phyloP scores from a whole-genome alignment of 1,140 invertebrate species.

The Eciton burchellii region DNA sequence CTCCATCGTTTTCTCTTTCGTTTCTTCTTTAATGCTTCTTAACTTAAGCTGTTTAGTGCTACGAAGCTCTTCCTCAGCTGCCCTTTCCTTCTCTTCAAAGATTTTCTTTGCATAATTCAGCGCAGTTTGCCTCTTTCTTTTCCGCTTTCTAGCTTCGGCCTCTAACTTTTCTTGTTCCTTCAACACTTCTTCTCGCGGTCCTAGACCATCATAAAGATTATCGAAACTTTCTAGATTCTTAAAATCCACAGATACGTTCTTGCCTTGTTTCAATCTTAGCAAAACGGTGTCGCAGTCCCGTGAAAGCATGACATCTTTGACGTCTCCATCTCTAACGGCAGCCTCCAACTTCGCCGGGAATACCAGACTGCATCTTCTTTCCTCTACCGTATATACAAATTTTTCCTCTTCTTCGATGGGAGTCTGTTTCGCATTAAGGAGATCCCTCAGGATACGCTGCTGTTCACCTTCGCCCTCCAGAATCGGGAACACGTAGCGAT shows the following conservation, averaged over 20 bases:
- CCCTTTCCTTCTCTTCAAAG: conserved; percentile 91
- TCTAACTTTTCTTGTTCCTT: conserved; percentile 87
- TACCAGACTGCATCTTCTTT: conserved; percentile 91
- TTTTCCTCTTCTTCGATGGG: conserved; percentile 85
- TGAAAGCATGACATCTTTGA: conserved; percentile 91
- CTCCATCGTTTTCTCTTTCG: conserved; percentile 63
- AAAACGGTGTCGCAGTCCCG: conserved; percentile 91
- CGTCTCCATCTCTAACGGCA: conserved; percentile 91
- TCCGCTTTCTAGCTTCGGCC: conserved; percentile 86
- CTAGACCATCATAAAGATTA: conserved; percentile 88
- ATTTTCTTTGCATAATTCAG: conserved; percentile 89
- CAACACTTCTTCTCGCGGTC: conserved; percentile 87
- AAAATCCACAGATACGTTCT: conserved; percentile 90
- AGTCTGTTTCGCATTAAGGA: conserved; percentile 88
- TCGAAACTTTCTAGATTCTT: conserved; percentile 88
- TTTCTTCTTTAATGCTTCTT: conserved; percentile 83
- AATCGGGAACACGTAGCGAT: conserved; percentile 90
- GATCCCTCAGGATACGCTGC: conserved; percentile 87
- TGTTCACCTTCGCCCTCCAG: conserved; percentile 89
- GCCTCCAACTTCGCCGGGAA: conserved; percentile 91
- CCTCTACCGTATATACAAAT: conserved; percentile 92
- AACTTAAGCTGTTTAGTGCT: conserved; percentile 85
- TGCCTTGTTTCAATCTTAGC: conserved; percentile 90
- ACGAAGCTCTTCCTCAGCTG: conserved; percentile 86
- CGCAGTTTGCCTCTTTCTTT: conserved; percentile 87